Evolutionary conservation across 2,797 vertebrate genomes (phyloP).

Genomic region (Gallinago solitaria): DNA sequence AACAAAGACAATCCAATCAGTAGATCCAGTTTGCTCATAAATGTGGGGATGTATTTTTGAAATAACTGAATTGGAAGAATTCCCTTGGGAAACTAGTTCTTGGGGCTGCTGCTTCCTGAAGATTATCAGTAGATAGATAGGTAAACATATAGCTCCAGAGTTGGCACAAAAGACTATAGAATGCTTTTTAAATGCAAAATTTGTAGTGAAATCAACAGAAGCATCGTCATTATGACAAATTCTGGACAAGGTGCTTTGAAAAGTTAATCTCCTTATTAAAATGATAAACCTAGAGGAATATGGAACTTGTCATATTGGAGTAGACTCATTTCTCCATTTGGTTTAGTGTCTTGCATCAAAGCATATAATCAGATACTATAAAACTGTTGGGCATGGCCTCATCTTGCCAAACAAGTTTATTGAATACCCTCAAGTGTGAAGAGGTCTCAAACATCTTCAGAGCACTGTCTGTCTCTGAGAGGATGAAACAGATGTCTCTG

Average conservation of each 20-base stretch:
- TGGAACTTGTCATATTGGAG: background rate
- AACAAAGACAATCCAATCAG: background rate
- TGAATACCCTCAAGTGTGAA: background rate
- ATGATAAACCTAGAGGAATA: background rate
- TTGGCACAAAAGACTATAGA: background rate
- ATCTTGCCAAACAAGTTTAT: background rate
- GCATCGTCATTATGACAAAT: background rate
- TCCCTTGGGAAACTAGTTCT: background rate
- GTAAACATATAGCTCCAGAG: background rate
- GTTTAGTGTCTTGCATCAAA: background rate
- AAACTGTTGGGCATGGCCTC: background rate
- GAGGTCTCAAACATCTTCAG: background rate
- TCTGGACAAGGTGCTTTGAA: background rate
- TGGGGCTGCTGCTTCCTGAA: background rate
- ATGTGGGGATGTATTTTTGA: background rate
- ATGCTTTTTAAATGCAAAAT: background rate
- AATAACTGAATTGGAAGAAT: background rate
- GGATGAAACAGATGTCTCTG: background rate
- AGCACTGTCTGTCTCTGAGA: background rate
- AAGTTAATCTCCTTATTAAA: constrained; percentile 29
- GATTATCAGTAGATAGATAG: background rate
- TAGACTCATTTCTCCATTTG: background rate
- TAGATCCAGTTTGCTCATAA: background rate
- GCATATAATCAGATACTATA: background rate
- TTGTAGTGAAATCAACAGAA: background rate